Evolutionary conservation across 2,113 vertebrate species (phyloP), one percentile per base, ranked within the genome.

Genomic region (Oryzias celebensis): DNA sequence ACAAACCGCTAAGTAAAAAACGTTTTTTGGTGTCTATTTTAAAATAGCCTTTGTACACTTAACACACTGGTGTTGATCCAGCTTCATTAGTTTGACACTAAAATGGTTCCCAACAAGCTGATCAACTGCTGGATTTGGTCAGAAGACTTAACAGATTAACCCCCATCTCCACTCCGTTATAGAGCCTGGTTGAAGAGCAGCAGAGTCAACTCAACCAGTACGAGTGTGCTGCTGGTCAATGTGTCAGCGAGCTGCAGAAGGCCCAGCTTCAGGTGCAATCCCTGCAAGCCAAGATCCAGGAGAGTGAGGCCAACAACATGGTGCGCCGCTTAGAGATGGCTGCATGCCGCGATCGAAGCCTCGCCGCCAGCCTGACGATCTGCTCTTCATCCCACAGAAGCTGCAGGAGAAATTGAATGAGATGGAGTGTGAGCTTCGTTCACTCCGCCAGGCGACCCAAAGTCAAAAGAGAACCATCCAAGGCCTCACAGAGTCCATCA

Each of bases 321-420:
- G 97, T 98, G 71, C 2, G 42, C 0, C 20, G 2, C 42, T 14
- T 14, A 18, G n/a, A 18, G 20, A 48, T 3, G 7, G 47, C 20
- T n/a, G 12, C 7, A 18, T 48, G 3, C 17, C 2, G n/a, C 47
- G 2, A 20, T 6, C 20, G 47, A 48, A n/a, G 12, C 17, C 47
- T 48, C n/a, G 2, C 12, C 12, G 49, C 15, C 18, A 26, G 17
- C 5, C 5, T 49, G 3, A 66, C 22, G 12, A 10, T 0, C 8
- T 28, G n/a, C 46, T 72, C 2, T 57, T n/a, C 18, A 0, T 36
- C 60, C 45, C 60, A 46, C 17, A 98, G 97, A 91, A 93, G 85
- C 91, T 99, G 57, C 95, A 97, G 89, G 93, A 96, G 78, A 98
- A 94, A 83, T 82, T 97, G 80, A 88, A 81, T 36, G 94, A 96